Evolutionary conservation across 2,797 vertebrate species (phyloP).

Genomic region (Propithecus deckenii): DNA sequence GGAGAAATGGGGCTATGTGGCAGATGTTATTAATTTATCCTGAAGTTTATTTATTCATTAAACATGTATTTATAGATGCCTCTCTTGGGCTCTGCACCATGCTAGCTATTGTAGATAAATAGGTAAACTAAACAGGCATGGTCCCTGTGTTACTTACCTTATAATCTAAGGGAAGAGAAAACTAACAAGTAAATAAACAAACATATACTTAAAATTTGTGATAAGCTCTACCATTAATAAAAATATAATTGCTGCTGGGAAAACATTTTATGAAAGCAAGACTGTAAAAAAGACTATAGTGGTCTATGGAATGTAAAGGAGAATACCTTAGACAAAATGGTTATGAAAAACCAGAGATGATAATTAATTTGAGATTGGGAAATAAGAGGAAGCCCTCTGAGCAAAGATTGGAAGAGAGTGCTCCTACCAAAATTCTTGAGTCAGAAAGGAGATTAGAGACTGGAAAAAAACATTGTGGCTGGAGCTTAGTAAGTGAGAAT

Average conservation of each 20-base stretch:
- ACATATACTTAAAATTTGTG: not conserved
- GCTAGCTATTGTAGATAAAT: not conserved
- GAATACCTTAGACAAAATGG: not conserved
- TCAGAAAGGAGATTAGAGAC: not conserved
- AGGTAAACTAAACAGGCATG: not conserved
- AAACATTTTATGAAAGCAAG: not conserved
- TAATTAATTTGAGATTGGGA: not conserved
- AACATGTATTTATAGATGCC: not conserved
- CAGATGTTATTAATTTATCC: not conserved
- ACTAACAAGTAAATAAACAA: not conserved
- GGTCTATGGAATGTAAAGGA: not conserved
- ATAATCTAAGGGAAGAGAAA: not conserved
- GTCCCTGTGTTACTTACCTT: not conserved
- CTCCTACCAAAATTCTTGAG: not conserved
- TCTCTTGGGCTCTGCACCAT: not conserved
- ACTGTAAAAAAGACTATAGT: not conserved
- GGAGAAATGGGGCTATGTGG: not conserved
- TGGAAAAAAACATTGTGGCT: not conserved
- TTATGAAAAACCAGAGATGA: not conserved
- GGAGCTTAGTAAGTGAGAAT: not conserved
- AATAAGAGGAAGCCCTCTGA: not conserved
- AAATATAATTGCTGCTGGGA: not conserved
- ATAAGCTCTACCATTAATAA: not conserved
- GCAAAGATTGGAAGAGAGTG: not conserved
- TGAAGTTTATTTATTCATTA: not conserved